Conservation (phyloP, 2,888 invertebrate genomes). For the Melanchra persicariae region DNA sequence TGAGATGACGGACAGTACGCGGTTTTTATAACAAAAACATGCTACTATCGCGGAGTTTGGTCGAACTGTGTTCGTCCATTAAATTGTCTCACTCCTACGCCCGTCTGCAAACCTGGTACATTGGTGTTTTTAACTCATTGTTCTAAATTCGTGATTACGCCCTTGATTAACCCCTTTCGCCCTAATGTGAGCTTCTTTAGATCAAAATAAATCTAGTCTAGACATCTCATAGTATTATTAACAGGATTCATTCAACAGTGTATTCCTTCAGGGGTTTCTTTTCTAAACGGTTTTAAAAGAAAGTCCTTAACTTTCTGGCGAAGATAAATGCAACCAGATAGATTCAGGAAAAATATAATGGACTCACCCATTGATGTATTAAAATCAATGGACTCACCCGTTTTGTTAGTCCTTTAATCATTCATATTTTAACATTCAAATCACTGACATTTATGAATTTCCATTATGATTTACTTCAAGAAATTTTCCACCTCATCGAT, state of each 20-base stretch:
- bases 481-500: background rate
- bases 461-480: background rate
- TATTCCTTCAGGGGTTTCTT: background rate
- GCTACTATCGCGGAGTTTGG: conserved; percentile 68
- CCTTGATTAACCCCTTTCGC: conserved; percentile 47
- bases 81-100: conserved; percentile 73
- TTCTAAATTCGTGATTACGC: conserved; percentile 48
- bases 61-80: conserved; percentile 66
- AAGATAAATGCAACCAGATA: background rate
- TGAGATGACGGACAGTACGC: conserved; percentile 51
- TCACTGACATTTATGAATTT: background rate
- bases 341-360: background rate
- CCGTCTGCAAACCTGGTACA: conserved; percentile 75
- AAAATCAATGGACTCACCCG: background rate
- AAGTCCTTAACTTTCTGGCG: too few relatives aligned
- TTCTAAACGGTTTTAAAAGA: background rate
- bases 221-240: background rate
- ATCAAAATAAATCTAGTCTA: conserved; percentile 22
- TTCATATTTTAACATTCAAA: background rate
- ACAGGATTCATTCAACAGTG: too few relatives aligned
- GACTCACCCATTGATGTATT: conserved; percentile 2
- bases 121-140: conserved; percentile 37
- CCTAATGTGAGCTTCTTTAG: conserved; percentile 12
- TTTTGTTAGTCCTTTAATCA: conserved; percentile 4
- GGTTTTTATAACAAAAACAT: conserved; percentile 74